Conservation (phyloP, 2,797 vertebrate species). For the Nothura maculosa region DNA sequence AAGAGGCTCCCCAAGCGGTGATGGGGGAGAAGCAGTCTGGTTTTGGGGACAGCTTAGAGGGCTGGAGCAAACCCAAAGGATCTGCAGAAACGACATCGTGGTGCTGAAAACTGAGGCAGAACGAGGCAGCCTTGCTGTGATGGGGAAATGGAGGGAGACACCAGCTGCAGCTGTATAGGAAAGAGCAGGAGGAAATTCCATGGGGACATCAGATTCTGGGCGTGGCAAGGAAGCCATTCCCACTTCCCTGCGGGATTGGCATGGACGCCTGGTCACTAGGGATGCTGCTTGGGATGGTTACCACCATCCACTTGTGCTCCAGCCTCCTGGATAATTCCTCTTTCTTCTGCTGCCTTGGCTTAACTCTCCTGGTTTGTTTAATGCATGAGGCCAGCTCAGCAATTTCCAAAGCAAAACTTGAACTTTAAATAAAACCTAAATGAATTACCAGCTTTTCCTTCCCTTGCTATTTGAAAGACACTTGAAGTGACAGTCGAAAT, state of each 20-base stretch:
- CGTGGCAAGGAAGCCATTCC: background rate
- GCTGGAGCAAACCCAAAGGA: slow-evolving; percentile 11
- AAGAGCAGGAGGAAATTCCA: background rate
- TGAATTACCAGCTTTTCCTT: background rate
- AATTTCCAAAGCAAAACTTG: slow-evolving; percentile 6
- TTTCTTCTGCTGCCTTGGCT: background rate
- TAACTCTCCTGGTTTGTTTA: background rate
- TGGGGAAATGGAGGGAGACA: background rate
- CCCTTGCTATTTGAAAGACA: background rate
- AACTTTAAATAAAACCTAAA: slow-evolving; percentile 17
- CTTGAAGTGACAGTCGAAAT: background rate
- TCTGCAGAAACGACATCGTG: background rate
- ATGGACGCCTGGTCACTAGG: background rate
- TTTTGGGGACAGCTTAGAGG: slow-evolving; percentile 6
- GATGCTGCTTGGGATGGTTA: background rate
- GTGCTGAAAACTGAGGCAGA: background rate
- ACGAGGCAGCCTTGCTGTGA: background rate
- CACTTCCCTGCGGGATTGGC: background rate
- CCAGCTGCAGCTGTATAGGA: background rate
- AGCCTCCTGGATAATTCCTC: background rate
- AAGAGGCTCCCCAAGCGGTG: background rate
- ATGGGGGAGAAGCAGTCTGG: background rate
- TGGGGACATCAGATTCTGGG: background rate
- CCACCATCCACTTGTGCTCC: fast-evolving
- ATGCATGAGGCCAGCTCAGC: slow-evolving; percentile 2